Evolutionary conservation across 2,113 vertebrate species (phyloP).

Genomic region (Heterochromis multidens): DNA sequence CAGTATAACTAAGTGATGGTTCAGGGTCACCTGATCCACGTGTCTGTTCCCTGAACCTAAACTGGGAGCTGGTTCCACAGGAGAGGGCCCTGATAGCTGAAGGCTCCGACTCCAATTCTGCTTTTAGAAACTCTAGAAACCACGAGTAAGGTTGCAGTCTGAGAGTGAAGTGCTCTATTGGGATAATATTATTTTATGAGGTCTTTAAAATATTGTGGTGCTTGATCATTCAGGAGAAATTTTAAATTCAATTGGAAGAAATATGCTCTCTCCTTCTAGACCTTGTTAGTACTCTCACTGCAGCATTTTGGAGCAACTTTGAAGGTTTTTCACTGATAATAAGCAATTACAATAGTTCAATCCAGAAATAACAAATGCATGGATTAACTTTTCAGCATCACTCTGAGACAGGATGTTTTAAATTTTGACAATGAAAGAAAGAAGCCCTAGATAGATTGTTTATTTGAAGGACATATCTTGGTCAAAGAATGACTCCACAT

Average conservation of each 20-base stretch:
- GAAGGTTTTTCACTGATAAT: not conserved
- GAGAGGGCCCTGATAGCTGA: not conserved
- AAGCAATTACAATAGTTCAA: fast-evolving
- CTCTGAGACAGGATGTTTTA: not conserved
- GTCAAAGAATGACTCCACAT: not conserved
- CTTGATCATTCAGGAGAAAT: not conserved
- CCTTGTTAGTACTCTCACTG: not conserved
- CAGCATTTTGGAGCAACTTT: not conserved
- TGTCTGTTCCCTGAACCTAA: too few relatives aligned
- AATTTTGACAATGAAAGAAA: not conserved
- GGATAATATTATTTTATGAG: not conserved
- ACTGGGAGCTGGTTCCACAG: not conserved
- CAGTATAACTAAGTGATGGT: not conserved
- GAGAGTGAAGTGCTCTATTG: not conserved
- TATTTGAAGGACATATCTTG: not conserved
- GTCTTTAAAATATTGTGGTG: not conserved
- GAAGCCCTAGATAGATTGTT: not conserved
- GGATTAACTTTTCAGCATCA: not conserved
- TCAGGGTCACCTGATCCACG: not conserved
- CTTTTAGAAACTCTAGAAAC: not conserved
- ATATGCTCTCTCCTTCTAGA: not conserved
- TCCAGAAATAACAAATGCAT: not conserved
- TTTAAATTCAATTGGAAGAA: not conserved
- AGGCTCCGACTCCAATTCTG: not conserved
- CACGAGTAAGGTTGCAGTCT: not conserved